Conservation (phyloP, 2,113 vertebrate species). For the Euleptes europaea region DNA sequence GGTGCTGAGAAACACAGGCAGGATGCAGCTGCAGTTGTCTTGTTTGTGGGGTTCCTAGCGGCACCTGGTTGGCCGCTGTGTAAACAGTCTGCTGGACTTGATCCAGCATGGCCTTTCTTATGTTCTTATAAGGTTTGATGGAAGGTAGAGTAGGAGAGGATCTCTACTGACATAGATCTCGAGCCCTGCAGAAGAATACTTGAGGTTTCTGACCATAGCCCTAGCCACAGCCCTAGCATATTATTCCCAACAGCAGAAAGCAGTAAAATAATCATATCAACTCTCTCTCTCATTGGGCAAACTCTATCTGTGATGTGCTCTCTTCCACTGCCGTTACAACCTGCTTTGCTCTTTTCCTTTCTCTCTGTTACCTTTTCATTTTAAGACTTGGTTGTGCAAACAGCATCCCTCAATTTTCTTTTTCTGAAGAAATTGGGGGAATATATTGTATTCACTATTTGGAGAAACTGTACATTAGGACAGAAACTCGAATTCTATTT, state of each 20-base stretch:
- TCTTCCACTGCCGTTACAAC: background rate
- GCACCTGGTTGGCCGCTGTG: too few species aligned
- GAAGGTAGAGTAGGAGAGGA: too few species aligned
- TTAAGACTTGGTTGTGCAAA: background rate
- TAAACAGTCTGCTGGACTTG: too few species aligned
- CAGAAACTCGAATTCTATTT: background rate
- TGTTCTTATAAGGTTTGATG: too few species aligned
- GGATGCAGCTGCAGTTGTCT: too few species aligned
- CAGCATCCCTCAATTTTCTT: background rate
- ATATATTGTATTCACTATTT: background rate
- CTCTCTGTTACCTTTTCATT: background rate
- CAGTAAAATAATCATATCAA: background rate
- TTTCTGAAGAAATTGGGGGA: too few species aligned
- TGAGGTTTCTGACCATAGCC: too few species aligned
- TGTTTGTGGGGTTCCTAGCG: too few species aligned
- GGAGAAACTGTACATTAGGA: background rate
- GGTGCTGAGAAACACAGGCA: too few species aligned
- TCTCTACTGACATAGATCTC: background rate
- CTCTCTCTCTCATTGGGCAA: too few species aligned
- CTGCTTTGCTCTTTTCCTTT: background rate
- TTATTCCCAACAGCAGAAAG: background rate
- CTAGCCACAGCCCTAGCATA: too few species aligned
- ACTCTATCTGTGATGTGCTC: background rate
- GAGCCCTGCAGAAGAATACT: background rate
- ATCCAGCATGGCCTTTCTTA: too few species aligned